These are phyloP conservation scores for Heliconius melpomene DNA, from an alignment of 1,140 invertebrate genomes.

Conservation along the genomic window DNA sequence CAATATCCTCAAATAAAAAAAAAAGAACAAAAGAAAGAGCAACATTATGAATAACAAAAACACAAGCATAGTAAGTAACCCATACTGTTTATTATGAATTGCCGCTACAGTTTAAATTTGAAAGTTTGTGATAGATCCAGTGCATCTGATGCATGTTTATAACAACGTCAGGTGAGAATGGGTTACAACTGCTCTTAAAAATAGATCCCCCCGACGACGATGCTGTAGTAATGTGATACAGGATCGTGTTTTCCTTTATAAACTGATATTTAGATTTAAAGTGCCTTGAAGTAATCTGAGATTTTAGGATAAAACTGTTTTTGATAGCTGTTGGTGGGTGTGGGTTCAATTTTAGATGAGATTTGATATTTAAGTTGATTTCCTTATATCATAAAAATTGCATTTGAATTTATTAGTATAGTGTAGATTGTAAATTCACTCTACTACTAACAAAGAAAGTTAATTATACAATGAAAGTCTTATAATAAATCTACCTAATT, in stretches of 20 bases:
- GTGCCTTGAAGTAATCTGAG: not conserved
- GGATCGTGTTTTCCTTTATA: not conserved
- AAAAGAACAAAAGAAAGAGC: not conserved
- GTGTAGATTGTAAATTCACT: no score
- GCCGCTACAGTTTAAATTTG: not conserved
- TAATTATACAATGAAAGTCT: no score
- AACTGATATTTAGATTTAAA: constrained; percentile 13
- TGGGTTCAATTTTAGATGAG: no score
- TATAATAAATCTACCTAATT: no score
- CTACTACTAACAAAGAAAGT: no score
- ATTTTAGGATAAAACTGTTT: not conserved
- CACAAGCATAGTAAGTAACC: not conserved
- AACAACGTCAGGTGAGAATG: constrained; percentile 12
- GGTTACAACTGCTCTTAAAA: constrained; percentile 8
- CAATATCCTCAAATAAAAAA: not conserved
- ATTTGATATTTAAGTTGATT: not conserved
- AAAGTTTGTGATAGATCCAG: not conserved
- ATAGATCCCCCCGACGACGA: not conserved
- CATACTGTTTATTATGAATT: not conserved
- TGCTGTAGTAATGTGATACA: not conserved
- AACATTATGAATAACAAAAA: not conserved
- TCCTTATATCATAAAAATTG: no score
- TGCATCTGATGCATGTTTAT: not conserved
- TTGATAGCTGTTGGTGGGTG: not conserved
- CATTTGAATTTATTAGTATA: no score